These are phyloP conservation scores for Gobius niger DNA, from an alignment of 2,113 vertebrate species.

Conservation along the genomic window DNA sequence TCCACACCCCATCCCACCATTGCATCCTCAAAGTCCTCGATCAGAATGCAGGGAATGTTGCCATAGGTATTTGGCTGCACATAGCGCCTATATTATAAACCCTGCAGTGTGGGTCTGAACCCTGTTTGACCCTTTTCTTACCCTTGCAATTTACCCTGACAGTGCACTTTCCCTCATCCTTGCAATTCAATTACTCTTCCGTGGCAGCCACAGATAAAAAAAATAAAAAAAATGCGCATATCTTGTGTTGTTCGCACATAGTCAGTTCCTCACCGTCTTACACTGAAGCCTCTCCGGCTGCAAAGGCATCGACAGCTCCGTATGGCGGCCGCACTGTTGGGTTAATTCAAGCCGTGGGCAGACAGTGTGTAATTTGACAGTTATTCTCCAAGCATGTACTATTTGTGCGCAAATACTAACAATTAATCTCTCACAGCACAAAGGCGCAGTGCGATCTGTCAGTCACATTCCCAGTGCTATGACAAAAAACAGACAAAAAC, in stretches of 20 bases:
- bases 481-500: conserved; percentile 32
- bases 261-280: conserved; percentile 23
- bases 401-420: conserved; percentile 69
- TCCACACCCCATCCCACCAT: not conserved
- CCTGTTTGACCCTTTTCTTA: conserved; percentile 7
- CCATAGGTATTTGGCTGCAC: conserved; percentile 12
- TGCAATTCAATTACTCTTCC: not conserved
- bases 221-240: not conserved
- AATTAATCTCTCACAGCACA: conserved; percentile 73
- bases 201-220: conserved; percentile 15
- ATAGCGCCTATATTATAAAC: not conserved
- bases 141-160: conserved; percentile 1
- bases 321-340: conserved; percentile 57
- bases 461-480: conserved; percentile 19
- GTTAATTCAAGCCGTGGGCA: conserved; percentile 76
- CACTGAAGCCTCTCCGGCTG: conserved; percentile 30
- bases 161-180: conserved; percentile 12
- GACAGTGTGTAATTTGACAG: conserved; percentile 75
- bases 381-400: conserved; percentile 73
- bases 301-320: conserved; percentile 49
- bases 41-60: not conserved
- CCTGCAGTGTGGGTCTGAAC: conserved; percentile 9
- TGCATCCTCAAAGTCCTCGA: not conserved
- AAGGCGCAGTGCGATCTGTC: conserved; percentile 57
- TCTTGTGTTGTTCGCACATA: conserved; percentile 12